Evolutionary conservation across 2,113 vertebrate species (phyloP).

Genomic region (Agelaius tricolor): DNA sequence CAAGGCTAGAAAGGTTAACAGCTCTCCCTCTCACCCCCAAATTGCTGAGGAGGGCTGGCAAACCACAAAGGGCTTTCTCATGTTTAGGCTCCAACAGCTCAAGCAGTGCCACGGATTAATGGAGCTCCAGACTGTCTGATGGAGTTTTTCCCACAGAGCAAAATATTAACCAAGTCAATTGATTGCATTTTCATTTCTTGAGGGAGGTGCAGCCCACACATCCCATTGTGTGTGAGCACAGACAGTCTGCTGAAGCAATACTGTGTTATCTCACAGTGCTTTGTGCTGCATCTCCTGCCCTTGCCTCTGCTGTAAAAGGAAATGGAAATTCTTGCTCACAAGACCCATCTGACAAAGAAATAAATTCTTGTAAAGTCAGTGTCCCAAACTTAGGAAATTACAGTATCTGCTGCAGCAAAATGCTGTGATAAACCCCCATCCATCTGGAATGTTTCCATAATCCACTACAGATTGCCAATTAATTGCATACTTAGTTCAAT

Average conservation of each 20-base stretch:
- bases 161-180: constrained; percentile 35
- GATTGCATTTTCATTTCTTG: constrained; percentile 45
- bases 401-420: constrained; percentile 5
- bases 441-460: constrained; percentile 41
- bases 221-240: constrained; percentile 26
- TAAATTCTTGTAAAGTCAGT: neutral
- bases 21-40: neutral
- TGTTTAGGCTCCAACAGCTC: neutral
- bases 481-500: constrained; percentile 16
- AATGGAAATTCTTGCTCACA: constrained; percentile 30
- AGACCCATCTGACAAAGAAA: neutral
- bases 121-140: neutral
- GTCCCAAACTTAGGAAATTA: neutral
- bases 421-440: constrained; percentile 1
- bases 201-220: constrained; percentile 35
- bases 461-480: constrained; percentile 47
- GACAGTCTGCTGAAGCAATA: neutral
- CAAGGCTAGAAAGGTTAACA: neutral
- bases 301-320: constrained; percentile 20
- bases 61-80: neutral
- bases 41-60: neutral
- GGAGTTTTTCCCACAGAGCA: constrained; percentile 23
- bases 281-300: constrained; percentile 3
- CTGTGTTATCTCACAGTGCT: neutral
- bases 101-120: neutral